Conservation (phyloP, 2,113 vertebrate species). For the Speoplatyrhinus poulsoni region DNA sequence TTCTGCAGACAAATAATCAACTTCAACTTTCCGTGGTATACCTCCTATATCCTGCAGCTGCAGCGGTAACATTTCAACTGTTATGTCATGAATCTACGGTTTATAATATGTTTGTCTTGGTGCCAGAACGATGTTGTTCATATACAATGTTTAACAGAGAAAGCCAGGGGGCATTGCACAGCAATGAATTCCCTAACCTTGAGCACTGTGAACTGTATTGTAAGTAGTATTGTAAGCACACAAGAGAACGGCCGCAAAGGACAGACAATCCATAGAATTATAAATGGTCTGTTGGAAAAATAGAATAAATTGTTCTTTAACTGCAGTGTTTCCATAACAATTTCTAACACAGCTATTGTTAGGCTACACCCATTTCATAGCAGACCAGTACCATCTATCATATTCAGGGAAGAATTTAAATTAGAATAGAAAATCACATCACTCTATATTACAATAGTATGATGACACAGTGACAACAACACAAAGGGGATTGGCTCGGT, state of each 20-base stretch:
- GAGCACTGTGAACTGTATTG: not conserved
- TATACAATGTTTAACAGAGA: not conserved
- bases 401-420: not conserved
- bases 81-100: not conserved
- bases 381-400: slow-evolving; percentile 20
- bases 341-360: not conserved
- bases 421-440: not conserved
- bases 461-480: slow-evolving; percentile 8
- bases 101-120: not conserved
- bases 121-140: not conserved
- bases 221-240: slow-evolving; percentile 19
- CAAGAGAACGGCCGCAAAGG: slow-evolving; percentile 17
- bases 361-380: slow-evolving; percentile 5
- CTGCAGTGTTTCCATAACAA: slow-evolving; percentile 33
- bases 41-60: slow-evolving; percentile 19
- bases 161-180: slow-evolving; percentile 21
- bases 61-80: not conserved
- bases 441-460: not conserved
- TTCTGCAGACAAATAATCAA: slow-evolving; percentile 24
- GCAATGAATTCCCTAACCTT: slow-evolving; percentile 15
- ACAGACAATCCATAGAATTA: slow-evolving; percentile 61
- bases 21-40: slow-evolving; percentile 12
- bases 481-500: not conserved
- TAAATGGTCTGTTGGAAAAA: slow-evolving; percentile 54
- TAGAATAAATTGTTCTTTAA: slow-evolving; percentile 55